Evolutionary conservation across 53 echinoderm and acorn worm genomes (phyloP), one percentile per base, ranked within the genome.

Genomic region (Astropecten irregularis): DNA sequence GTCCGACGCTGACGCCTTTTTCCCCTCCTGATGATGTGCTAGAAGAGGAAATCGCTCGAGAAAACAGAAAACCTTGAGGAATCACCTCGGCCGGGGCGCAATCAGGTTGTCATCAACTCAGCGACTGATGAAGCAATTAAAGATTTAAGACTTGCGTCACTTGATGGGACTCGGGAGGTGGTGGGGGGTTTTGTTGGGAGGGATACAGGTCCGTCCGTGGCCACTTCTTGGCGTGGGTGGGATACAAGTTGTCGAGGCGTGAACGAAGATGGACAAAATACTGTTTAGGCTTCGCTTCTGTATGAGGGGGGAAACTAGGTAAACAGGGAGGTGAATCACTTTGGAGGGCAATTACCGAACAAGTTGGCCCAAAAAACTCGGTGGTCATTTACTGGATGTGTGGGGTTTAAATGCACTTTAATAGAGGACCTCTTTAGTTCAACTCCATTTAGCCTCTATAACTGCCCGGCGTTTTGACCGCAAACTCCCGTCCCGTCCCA

Each of bases 111-210:
- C 71, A 33, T 9, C 33, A 31, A 22, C 30, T 31, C 9, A 3
- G 30, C 37, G 34, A 71, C 32, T 71, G 71, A 71, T 52, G 71
- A 52, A 71, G 71, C 34, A 71, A 71, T 71, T 71, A 71, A 71
- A 71, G 71, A 52, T 71, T 71, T 50, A 52, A 50, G 36, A 71
- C 52, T 71, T 71, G 50, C 31, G 71, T 71, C 71, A 37, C 71
- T 71, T 49, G 71, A 20, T 28, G 49, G 71, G 71, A 33, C 49
- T 52, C 71, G 30, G 1, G 2, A 28, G 30, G 59, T 2, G 29
- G 54, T 8, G 23, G 25, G 22, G n/a, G 59, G 10, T 11, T 29
- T 58, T 10, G 59, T 30, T 9, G 21, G 13, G 9, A 26, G 27
- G 15, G 30, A 5, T 42, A 11, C 42, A 8, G 6, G 39, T 34